Conservation (phyloP, 2,113 vertebrate species). For the Cebus imitator region DNA sequence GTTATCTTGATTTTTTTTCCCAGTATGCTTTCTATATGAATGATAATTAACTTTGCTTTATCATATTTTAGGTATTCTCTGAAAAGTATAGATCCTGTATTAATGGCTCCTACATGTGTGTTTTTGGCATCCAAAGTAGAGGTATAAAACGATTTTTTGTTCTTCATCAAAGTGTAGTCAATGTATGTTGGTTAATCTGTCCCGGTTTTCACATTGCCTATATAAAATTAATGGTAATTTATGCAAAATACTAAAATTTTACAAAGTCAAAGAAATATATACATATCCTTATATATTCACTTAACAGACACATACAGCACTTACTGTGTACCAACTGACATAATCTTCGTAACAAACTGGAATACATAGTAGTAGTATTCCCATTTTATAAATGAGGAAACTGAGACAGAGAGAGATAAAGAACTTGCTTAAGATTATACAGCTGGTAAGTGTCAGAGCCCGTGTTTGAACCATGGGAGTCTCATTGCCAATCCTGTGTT, state of each 20-base stretch:
- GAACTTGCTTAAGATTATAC: neutral
- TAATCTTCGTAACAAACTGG: constrained; percentile 8
- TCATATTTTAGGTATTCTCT: constrained; percentile 93
- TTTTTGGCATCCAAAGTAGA: constrained; percentile 99
- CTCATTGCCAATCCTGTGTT: neutral
- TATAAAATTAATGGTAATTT: constrained; percentile 31
- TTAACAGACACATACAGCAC: neutral
- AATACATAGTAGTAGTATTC: neutral
- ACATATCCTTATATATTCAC: neutral
- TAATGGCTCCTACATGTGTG: constrained; percentile 99
- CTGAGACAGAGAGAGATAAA: neutral
- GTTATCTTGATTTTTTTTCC: neutral
- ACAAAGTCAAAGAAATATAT: neutral
- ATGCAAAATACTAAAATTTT: constrained; percentile 28
- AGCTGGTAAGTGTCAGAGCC: neutral
- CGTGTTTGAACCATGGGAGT: neutral
- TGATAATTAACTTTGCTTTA: constrained; percentile 76
- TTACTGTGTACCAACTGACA: neutral
- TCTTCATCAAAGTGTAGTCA: constrained; percentile 56
- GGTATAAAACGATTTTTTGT: constrained; percentile 87
- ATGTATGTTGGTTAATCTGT: neutral
- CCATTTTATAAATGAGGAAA: constrained; percentile 9
- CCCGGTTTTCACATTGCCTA: neutral
- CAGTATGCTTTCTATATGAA: constrained; percentile 13
- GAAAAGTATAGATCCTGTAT: constrained; percentile 99